Conservation (phyloP, 2,888 invertebrate species). For the Thumatha senex region DNA sequence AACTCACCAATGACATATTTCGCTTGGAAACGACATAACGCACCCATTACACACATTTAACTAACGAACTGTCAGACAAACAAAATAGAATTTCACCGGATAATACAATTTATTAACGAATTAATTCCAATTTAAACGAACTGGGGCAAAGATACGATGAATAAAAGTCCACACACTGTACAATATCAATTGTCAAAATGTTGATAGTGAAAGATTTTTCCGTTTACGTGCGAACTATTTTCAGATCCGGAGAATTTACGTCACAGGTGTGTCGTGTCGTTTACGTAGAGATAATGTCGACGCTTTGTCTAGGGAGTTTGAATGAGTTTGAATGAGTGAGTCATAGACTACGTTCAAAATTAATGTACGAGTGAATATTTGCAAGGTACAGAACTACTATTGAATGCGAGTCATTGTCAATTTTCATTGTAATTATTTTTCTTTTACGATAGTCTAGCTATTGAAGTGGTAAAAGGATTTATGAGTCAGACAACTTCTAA, state of each 20-base stretch:
- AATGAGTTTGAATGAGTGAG: conserved; percentile 19
- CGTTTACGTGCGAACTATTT: conserved; percentile 26
- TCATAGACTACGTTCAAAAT: conserved; percentile 16
- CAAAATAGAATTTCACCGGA: conserved; percentile 28
- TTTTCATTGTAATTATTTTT: background rate
- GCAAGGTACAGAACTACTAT: conserved; percentile 14
- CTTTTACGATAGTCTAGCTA: background rate
- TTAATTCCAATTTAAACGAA: conserved; percentile 35
- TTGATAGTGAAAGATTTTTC: conserved; percentile 26
- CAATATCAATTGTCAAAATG: conserved; percentile 37
- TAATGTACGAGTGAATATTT: conserved; percentile 19
- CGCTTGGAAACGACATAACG: conserved; percentile 75
- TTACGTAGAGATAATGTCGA: conserved; percentile 20
- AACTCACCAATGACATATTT: conserved; percentile 75
- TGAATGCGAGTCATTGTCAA: background rate
- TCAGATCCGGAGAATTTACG: conserved; percentile 19
- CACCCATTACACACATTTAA: conserved; percentile 76
- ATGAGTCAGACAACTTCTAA: no score
- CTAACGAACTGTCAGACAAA: conserved; percentile 12
- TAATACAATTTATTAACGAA: conserved; percentile 30
- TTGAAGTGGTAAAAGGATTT: background rate
- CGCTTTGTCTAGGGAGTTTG: conserved; percentile 20
- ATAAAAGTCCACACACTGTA: conserved; percentile 20
- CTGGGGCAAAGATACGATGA: conserved; percentile 21
- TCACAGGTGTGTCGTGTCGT: conserved; percentile 35